Conservation (phyloP, 2,888 invertebrate genomes). For the Halictus quadricinctus region DNA sequence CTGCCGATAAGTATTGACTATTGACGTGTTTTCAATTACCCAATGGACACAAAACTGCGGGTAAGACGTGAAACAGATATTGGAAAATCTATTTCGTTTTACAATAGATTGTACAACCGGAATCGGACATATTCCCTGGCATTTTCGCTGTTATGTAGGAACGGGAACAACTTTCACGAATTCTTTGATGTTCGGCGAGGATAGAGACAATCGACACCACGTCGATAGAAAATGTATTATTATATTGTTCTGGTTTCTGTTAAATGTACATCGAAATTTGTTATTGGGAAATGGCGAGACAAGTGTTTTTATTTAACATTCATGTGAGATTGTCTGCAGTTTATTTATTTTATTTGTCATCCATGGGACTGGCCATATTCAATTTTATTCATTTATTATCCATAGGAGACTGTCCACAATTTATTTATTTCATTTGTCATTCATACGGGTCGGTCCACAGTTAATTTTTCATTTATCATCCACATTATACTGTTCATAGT, state of each 20-base stretch:
- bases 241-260: too few species aligned
- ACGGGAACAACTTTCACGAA: slow-evolving; percentile 2
- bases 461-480: background rate
- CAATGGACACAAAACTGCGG: background rate
- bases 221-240: background rate
- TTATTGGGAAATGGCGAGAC: too few species aligned
- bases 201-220: background rate
- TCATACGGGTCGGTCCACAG: background rate
- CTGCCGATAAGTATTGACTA: slow-evolving; percentile 29
- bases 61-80: slow-evolving; percentile 24
- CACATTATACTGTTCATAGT: background rate
- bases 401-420: too few species aligned
- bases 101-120: background rate
- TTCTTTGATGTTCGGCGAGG: background rate
- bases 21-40: slow-evolving; percentile 25
- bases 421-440: background rate
- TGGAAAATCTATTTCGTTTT: slow-evolving; percentile 28
- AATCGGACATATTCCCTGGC: background rate
- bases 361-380: too few species aligned
- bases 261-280: too few species aligned
- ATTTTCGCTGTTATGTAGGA: background rate
- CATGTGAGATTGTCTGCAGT: too few species aligned
- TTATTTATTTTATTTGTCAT: too few species aligned
- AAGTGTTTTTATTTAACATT: too few species aligned
- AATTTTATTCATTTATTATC: too few species aligned